These are phyloP conservation scores for Schizaphis graminum DNA, from an alignment of 2,888 invertebrate genomes.

Conservation along the genomic window DNA sequence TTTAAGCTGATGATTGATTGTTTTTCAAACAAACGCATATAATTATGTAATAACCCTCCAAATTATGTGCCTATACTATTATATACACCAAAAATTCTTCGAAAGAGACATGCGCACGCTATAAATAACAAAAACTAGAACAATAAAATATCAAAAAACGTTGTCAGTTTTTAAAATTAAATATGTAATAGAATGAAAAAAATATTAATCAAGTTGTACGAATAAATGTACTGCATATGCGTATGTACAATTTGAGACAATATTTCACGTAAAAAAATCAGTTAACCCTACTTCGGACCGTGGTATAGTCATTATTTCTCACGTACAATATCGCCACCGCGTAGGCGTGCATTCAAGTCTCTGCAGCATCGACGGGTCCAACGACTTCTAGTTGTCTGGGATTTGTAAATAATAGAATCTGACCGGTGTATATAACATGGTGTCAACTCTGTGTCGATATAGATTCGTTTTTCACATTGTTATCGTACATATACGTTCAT, in stretches of 20 bases:
- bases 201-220: not conserved
- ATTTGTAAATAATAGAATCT: slow-evolving; percentile 52
- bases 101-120: not conserved
- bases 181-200: not conserved
- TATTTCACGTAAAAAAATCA: slow-evolving; percentile 1
- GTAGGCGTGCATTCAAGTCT: slow-evolving; percentile 60
- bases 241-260: not conserved
- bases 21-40: not conserved
- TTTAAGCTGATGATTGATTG: not conserved
- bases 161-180: not conserved
- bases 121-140: not conserved
- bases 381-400: slow-evolving; percentile 56
- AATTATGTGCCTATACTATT: not conserved
- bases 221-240: not conserved
- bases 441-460: slow-evolving; percentile 21
- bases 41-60: not conserved
- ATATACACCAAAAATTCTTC: not conserved
- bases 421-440: not conserved
- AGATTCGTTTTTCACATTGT: not conserved
- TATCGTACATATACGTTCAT: not conserved
- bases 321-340: not conserved
- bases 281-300: not conserved
- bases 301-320: slow-evolving; percentile 7
- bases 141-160: not conserved
- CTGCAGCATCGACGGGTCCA: slow-evolving; percentile 44